Conservation (phyloP, 2,888 invertebrate genomes). For the Agonopterix arenella region DNA sequence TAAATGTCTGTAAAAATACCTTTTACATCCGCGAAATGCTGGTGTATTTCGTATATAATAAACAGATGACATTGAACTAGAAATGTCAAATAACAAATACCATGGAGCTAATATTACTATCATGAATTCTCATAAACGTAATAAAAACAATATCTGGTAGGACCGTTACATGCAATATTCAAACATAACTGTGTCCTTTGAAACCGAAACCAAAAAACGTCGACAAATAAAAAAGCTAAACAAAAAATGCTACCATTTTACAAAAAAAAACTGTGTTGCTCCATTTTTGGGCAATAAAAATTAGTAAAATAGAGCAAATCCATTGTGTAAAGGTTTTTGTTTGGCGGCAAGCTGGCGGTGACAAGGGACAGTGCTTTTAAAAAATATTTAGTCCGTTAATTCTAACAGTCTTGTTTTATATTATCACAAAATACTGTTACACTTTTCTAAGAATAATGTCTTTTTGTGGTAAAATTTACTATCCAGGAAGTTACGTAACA, state of each 20-base stretch:
- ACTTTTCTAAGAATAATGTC: slow-evolving; percentile 2
- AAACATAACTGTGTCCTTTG: not conserved
- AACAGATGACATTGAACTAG: no score
- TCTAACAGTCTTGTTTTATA: slow-evolving; percentile 40
- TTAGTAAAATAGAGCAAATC: slow-evolving; percentile 53
- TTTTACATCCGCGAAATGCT: no score
- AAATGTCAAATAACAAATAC: no score
- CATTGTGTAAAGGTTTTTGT: slow-evolving; percentile 33
- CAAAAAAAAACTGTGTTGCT: slow-evolving; percentile 29
- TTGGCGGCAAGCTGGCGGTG: slow-evolving; percentile 15
- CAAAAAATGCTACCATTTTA: slow-evolving; percentile 18
- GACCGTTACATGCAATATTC: not conserved
- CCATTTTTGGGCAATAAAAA: slow-evolving; percentile 45
- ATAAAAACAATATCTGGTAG: no score
- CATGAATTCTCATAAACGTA: no score
- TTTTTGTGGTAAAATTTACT: not conserved
- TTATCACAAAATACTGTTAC: slow-evolving; percentile 11
- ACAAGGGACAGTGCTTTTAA: slow-evolving; percentile 19
- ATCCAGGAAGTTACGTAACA: not conserved
- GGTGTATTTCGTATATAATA: no score
- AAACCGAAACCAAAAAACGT: not conserved
- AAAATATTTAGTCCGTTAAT: slow-evolving; percentile 47
- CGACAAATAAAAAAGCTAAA: not conserved
- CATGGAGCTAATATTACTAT: no score
- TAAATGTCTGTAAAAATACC: no score